These are phyloP conservation scores for Hylaeus volcanicus DNA, from an alignment of 1,140 invertebrate species.

Conservation along the genomic window DNA sequence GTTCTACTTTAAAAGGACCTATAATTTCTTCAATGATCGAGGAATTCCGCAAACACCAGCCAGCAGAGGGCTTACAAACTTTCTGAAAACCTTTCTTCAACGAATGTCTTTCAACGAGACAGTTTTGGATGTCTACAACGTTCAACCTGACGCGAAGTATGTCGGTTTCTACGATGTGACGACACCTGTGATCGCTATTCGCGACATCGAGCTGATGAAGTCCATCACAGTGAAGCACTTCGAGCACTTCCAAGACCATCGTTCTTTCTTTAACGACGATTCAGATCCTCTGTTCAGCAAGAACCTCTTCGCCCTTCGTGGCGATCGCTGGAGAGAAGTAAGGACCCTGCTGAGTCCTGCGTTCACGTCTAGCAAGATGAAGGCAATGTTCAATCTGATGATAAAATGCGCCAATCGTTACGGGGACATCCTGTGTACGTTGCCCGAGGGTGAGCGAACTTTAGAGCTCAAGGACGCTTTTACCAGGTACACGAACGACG, in stretches of 20 bases:
- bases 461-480: constrained; percentile 73
- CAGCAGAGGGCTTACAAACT: constrained; percentile 13
- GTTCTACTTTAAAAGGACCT: background rate
- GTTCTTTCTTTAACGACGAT: constrained; percentile 53
- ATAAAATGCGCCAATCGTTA: constrained; percentile 28
- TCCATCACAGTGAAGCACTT: constrained; percentile 69
- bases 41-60: background rate
- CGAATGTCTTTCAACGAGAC: background rate
- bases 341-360: constrained; percentile 70
- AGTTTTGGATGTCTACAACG: constrained; percentile 25
- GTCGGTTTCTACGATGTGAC: constrained; percentile 59
- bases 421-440: constrained; percentile 4
- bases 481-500: constrained; percentile 77
- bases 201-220: constrained; percentile 75
- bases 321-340: constrained; percentile 71
- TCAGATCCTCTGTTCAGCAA: constrained; percentile 70
- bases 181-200: constrained; percentile 68
- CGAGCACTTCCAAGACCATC: constrained; percentile 74
- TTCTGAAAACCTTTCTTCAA: background rate
- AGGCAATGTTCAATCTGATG: constrained; percentile 53
- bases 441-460: constrained; percentile 53
- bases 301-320: constrained; percentile 69
- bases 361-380: constrained; percentile 70
- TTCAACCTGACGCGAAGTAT: constrained; percentile 55
- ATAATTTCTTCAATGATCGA: constrained; percentile 23